Percentiles rank a stretch among this genome's conserved stretches.
phyloP scores from a whole-genome alignment of 1,140 invertebrate genomes.

The Heliconius eleuchia region DNA sequence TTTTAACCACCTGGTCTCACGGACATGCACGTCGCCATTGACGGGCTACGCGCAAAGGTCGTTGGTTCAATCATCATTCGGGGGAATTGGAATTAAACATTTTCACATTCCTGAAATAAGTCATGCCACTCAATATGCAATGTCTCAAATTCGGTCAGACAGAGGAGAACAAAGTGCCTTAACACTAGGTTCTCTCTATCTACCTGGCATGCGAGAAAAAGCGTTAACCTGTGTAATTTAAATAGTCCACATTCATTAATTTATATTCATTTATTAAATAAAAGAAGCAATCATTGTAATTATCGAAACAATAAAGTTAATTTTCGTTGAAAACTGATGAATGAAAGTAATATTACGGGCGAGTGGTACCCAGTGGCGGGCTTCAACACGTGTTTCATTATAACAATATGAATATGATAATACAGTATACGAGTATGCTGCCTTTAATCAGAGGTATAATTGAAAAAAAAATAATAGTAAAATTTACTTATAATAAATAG shows the following conservation, averaged over 20 bases:
- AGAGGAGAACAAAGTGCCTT: background rate
- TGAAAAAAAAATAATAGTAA: background rate
- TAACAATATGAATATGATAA: background rate
- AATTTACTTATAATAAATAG: background rate
- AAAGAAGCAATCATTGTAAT: background rate
- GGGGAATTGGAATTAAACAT: too few species aligned
- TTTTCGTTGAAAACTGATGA: slow-evolving; percentile 8
- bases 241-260: background rate
- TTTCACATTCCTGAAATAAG: too few species aligned
- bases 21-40: too few species aligned
- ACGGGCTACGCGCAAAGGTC: too few species aligned
- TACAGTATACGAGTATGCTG: background rate
- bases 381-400: slow-evolving; percentile 11
- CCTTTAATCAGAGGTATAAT: background rate
- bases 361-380: background rate
- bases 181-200: too few species aligned
- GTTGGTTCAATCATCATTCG: too few species aligned
- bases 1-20: too few species aligned
- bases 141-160: background rate
- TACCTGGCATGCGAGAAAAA: too few species aligned
- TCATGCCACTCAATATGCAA: background rate
- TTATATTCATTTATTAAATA: background rate
- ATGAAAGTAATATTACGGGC: slow-evolving; percentile 3
- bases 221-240: too few species aligned
- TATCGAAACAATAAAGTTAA: slow-evolving; percentile 12